Conservation (phyloP, 2,113 vertebrate genomes). For the Xyrauchen texanus region DNA sequence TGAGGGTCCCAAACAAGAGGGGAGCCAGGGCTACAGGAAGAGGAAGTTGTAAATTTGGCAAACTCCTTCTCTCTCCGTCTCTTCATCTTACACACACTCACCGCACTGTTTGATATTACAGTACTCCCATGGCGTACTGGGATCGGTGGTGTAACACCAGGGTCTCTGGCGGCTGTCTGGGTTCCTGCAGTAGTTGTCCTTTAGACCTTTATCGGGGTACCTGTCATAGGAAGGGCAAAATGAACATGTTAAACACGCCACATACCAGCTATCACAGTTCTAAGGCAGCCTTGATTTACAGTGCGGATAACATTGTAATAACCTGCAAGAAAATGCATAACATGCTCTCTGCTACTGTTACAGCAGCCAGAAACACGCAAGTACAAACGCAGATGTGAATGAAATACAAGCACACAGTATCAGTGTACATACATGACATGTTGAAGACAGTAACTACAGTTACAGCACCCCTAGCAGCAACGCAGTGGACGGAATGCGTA, state of each 20-base stretch:
- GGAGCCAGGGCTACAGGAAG: constrained; percentile 63
- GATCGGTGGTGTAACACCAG: constrained; percentile 97
- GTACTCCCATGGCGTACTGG: constrained; percentile 92
- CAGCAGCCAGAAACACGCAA: background rate
- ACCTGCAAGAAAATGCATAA: constrained; percentile 24
- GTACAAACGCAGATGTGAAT: too few relatives aligned
- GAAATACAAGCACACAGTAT: too few relatives aligned
- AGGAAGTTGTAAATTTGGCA: constrained; percentile 80
- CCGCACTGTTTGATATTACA: constrained; percentile 95
- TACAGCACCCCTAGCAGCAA: too few relatives aligned
- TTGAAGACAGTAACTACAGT: too few relatives aligned
- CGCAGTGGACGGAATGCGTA: too few relatives aligned
- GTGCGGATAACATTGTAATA: constrained; percentile 1
- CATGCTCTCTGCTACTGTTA: background rate
- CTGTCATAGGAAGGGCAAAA: constrained; percentile 68
- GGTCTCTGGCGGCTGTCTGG: constrained; percentile 92
- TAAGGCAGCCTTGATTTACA: constrained; percentile 20
- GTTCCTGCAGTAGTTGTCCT: constrained; percentile 99
- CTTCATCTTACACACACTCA: constrained; percentile 72
- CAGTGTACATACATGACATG: too few relatives aligned
- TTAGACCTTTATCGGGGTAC: constrained; percentile 92
- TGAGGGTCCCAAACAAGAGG: constrained; percentile 49
- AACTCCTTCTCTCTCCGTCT: constrained; percentile 43
- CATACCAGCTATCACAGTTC: background rate
- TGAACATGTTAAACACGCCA: constrained; percentile 25